phyloP scores from a whole-genome alignment of 1,140 invertebrate genomes.

The Danaus plexippus region DNA sequence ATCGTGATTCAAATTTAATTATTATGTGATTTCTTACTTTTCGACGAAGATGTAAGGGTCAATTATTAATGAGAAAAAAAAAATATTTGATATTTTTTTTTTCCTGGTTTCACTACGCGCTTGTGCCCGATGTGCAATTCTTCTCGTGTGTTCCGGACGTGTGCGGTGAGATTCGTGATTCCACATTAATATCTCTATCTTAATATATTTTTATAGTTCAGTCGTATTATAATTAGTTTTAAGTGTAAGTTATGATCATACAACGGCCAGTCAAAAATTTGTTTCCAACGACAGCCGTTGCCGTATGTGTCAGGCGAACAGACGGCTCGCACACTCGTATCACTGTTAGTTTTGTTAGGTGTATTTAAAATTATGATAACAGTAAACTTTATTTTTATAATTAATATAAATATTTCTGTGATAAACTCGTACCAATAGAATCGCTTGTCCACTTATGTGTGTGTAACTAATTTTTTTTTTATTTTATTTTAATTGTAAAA shows the following conservation, averaged over 20 bases:
- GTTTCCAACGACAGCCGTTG: slow-evolving; percentile 31
- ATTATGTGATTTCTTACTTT: no score
- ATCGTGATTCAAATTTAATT: slow-evolving; percentile 14
- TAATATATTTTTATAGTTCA: slow-evolving; percentile 24
- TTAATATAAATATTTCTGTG: slow-evolving; percentile 34
- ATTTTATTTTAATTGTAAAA: no score
- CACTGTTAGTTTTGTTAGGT: slow-evolving; percentile 10
- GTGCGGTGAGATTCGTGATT: slow-evolving; percentile 32
- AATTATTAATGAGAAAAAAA: slow-evolving; percentile 42
- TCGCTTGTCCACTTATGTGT: slow-evolving; percentile 26
- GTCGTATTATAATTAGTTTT: slow-evolving; percentile 21
- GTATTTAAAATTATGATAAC: slow-evolving; percentile 9
- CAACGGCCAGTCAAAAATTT: slow-evolving; percentile 31
- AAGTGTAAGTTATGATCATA: slow-evolving; percentile 6
- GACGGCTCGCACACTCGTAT: no score
- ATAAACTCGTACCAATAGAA: slow-evolving; percentile 46
- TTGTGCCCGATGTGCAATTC: slow-evolving; percentile 49
- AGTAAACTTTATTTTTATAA: slow-evolving; percentile 17
- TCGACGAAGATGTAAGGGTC: slow-evolving; percentile 27
- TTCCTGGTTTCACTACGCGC: slow-evolving; percentile 26
- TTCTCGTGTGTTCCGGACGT: slow-evolving; percentile 32
- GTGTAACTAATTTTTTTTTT: slow-evolving; percentile 42
- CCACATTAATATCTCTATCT: slow-evolving; percentile 40
- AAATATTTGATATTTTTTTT: slow-evolving; percentile 27
- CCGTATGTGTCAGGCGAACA: slow-evolving; percentile 7